These are phyloP conservation scores for Rhopalosiphum padi DNA, from an alignment of 1,140 invertebrate species.

Conservation along the genomic window DNA sequence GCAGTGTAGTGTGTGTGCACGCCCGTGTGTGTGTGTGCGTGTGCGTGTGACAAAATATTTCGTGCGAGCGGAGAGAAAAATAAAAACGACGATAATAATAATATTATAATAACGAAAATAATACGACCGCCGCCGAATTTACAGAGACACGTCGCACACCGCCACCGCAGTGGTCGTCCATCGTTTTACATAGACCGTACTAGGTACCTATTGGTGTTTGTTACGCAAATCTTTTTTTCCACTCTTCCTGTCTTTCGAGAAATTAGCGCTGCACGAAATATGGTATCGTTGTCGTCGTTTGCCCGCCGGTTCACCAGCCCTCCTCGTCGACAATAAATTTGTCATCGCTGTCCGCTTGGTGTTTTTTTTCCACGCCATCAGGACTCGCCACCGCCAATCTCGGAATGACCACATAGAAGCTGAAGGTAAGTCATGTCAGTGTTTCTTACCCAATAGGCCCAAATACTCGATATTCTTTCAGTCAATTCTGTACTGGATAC, in stretches of 20 bases:
- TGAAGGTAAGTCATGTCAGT: not conserved
- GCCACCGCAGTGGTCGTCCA: not conserved
- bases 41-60: constrained; percentile 23
- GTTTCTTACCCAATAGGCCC: not conserved
- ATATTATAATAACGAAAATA: constrained; percentile 12
- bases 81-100: not conserved
- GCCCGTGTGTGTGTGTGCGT: constrained; percentile 31
- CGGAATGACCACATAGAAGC: not conserved
- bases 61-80: not conserved
- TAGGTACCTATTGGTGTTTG: not conserved
- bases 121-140: not conserved
- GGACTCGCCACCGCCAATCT: not conserved
- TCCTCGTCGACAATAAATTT: not conserved
- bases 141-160: constrained; percentile 2
- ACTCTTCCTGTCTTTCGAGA: not conserved
- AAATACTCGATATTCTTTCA: not conserved
- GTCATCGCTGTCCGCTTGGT: not conserved
- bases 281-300: not conserved
- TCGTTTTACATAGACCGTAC: not conserved
- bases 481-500: not conserved
- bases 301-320: not conserved
- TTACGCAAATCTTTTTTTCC: not conserved
- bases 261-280: not conserved
- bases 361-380: not conserved
- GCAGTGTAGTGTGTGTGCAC: constrained; percentile 44